Percentiles rank a stretch among this genome's conserved stretches.
phyloP scores from a whole-genome alignment of 2,797 vertebrate genomes.

The Rhinoraja longicauda region DNA sequence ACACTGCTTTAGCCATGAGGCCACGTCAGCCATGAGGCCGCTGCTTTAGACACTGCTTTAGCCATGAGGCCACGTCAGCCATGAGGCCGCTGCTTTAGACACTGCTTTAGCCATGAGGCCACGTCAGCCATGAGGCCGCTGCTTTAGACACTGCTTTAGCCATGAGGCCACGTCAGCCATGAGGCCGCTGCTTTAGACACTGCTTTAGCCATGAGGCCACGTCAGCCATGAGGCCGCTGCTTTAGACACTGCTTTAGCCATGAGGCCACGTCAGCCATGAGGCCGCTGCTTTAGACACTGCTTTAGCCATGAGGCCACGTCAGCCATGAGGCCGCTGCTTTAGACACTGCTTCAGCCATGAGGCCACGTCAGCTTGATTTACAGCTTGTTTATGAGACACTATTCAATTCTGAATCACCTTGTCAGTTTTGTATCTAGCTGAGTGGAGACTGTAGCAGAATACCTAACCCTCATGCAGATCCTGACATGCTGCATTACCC shows the following conservation, averaged over 20 bases:
- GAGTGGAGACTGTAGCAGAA: slow-evolving; percentile 37
- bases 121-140: background rate
- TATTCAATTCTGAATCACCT: background rate
- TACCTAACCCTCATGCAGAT: slow-evolving; percentile 26
- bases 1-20: background rate
- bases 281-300: background rate
- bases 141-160: background rate
- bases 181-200: background rate
- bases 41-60: background rate
- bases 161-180: background rate
- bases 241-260: background rate
- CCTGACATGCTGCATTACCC: slow-evolving; percentile 54
- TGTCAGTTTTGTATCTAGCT: slow-evolving; percentile 33
- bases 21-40: too few relatives aligned
- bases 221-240: background rate
- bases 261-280: background rate
- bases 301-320: background rate
- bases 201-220: background rate
- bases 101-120: background rate
- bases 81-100: background rate
- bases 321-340: background rate
- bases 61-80: background rate
- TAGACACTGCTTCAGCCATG: background rate
- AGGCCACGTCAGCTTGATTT: background rate
- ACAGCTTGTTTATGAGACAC: slow-evolving; percentile 16